phyloP scores from a whole-genome alignment of 2,888 invertebrate genomes.

The Habroteleia sp. region DNA sequence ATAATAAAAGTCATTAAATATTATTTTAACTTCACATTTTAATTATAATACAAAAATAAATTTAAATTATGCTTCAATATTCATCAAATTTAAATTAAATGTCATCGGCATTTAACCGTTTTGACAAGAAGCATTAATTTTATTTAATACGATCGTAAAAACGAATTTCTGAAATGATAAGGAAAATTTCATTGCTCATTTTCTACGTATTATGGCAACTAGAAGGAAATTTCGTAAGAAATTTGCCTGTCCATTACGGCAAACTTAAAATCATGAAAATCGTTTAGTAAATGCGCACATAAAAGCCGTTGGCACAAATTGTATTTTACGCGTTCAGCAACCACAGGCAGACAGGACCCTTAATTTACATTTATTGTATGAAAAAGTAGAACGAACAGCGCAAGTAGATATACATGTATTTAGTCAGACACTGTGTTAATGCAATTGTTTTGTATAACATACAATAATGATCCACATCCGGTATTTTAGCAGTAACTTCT shows the following conservation, averaged over 20 bases:
- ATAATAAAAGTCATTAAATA: too few relatives aligned
- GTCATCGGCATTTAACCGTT: background rate
- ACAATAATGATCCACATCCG: constrained; percentile 6
- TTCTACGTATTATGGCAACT: constrained; percentile 17
- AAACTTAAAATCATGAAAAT: constrained; percentile 52
- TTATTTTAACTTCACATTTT: too few relatives aligned
- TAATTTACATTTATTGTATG: constrained; percentile 53
- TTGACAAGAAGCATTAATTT: constrained; percentile 3
- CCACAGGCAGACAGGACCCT: constrained; percentile 43
- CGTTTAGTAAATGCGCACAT: constrained; percentile 50
- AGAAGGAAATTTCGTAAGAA: constrained; percentile 29
- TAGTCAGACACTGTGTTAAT: constrained; percentile 46
- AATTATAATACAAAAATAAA: too few relatives aligned
- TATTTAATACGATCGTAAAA: constrained; percentile 25
- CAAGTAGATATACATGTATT: constrained; percentile 41
- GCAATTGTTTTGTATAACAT: constrained; percentile 16
- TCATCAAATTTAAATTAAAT: constrained; percentile 1
- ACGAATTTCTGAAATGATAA: constrained; percentile 34
- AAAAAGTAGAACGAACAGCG: constrained; percentile 26
- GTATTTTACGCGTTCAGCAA: constrained; percentile 49
- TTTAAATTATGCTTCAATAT: constrained; percentile 5
- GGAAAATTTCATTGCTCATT: constrained; percentile 46
- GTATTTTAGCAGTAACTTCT: constrained; percentile 1
- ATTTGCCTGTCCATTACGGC: constrained; percentile 50
- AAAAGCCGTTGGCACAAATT: constrained; percentile 53